Evolutionary conservation across 92 coral and sea anemone species (phyloP), one percentile per base, ranked within the genome.

Genomic region (Isaurus tuberculatus): DNA sequence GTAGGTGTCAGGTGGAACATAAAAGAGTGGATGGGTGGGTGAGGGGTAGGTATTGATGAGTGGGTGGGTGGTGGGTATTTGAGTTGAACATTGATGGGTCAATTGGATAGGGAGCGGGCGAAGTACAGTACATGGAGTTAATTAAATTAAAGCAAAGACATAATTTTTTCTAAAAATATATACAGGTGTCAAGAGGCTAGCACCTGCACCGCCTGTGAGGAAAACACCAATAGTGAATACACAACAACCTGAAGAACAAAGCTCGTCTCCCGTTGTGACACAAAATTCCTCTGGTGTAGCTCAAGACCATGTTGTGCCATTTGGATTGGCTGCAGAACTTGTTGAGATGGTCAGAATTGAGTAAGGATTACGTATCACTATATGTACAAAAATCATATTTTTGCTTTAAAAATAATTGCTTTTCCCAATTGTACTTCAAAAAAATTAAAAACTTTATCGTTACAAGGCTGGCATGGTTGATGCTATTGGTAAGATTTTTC

Each of bases 271-370:
- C 26, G 70, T 32, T n/a, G 82, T 55, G 25, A 80, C 79, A 4
- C 79, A 79, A 28, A 78, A 80, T 16, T 7, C 79, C 34, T 16
- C 23, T 51, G 64, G 19, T 64, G 79, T 67, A 70, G 37, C 44
- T 43, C 32, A 67, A 70, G 53, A 70, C 67, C 69, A 74, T 89
- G 34, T 51, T 31, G 71, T 92, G 13, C 97, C 92, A 33, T 57
- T 91, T 23, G 86, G 91, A 15, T 14, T 90, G 49, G 94, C 90
- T 20, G 87, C 94, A 20, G 94, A 90, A 48, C 79, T 92, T 40
- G 63, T 92, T 16, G 97, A 92, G 67, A 83, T 87, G 73, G 87
- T 92, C 44, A 79, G 97, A 57, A 86, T 90, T 58, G 91, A 92
- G 97, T 92, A 85, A 92, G 88, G 23, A 20, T 10, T 2, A 40